A percentile compares a stretch with the other conserved stretches of the same genome.
Evolutionary conservation across 2,888 invertebrate species (phyloP).

Genomic region (Leptinotarsa tumamoca): DNA sequence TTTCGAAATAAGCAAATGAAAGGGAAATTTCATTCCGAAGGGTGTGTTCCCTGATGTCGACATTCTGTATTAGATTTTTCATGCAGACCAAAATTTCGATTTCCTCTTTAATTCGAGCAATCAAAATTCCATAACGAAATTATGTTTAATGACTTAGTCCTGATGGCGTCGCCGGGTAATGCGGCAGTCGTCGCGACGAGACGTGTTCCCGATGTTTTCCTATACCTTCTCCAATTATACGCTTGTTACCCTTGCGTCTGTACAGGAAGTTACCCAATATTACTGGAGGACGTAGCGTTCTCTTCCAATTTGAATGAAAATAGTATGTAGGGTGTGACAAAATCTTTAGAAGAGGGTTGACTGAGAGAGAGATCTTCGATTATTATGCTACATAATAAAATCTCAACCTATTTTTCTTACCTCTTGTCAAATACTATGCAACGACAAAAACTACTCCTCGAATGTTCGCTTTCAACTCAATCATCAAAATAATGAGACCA

Average conservation of each 20-base stretch:
- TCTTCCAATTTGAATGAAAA: background rate
- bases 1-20: background rate
- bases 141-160: conserved; percentile 53
- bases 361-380: no score
- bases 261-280: conserved; percentile 28
- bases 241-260: conserved; percentile 23
- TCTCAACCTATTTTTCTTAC: no score
- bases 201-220: conserved; percentile 38
- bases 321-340: background rate
- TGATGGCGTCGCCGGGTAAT: conserved; percentile 35
- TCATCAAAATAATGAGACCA: no score
- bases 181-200: conserved; percentile 36
- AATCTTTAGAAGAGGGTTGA: background rate
- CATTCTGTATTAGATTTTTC: conserved; percentile 41
- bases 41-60: conserved; percentile 22
- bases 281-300: conserved; percentile 7
- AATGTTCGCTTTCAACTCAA: no score
- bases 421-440: no score
- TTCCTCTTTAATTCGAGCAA: conserved; percentile 62
- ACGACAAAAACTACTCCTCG: no score
- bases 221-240: conserved; percentile 25
- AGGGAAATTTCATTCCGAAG: no score
- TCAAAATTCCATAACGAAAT: conserved; percentile 61
- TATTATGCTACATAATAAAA: no score
- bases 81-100: conserved; percentile 60